Percentiles rank a stretch among this genome's conserved stretches.
phyloP scores from a whole-genome alignment of 2,797 vertebrate genomes.

The Glossophaga mutica region DNA sequence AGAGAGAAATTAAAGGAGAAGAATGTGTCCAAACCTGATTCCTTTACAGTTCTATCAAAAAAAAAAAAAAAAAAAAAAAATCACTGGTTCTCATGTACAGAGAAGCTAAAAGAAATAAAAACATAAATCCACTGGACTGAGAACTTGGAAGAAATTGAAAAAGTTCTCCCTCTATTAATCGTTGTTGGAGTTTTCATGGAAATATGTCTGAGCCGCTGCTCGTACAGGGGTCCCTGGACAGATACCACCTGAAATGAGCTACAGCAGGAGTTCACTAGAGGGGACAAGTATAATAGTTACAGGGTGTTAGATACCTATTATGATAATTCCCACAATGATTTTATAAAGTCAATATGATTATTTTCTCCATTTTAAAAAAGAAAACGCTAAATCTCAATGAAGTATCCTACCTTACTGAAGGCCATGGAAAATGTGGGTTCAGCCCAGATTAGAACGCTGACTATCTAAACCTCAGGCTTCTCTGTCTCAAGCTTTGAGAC shows the following conservation, averaged over 20 bases:
- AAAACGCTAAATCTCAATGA: neutral
- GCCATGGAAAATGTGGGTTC: neutral
- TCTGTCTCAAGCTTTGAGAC: neutral
- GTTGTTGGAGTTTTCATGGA: neutral
- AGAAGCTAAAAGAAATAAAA: neutral
- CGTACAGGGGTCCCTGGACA: neutral
- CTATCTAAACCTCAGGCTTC: neutral
- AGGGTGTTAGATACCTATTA: neutral
- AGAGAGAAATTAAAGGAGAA: neutral
- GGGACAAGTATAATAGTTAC: too few species aligned
- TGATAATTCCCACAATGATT: neutral
- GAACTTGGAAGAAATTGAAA: neutral
- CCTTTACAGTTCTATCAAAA: neutral
- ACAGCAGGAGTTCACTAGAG: neutral
- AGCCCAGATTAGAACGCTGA: neutral
- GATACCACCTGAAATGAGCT: neutral
- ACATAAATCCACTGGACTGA: neutral
- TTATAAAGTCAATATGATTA: neutral
- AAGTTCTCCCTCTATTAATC: neutral
- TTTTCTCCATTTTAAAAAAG: neutral
- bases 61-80: neutral
- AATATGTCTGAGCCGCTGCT: neutral
- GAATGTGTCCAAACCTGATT: neutral
- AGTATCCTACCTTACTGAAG: neutral
- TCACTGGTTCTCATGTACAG: neutral